phyloP scores from a whole-genome alignment of 2,888 invertebrate species.

The Agriopis marginaria region DNA sequence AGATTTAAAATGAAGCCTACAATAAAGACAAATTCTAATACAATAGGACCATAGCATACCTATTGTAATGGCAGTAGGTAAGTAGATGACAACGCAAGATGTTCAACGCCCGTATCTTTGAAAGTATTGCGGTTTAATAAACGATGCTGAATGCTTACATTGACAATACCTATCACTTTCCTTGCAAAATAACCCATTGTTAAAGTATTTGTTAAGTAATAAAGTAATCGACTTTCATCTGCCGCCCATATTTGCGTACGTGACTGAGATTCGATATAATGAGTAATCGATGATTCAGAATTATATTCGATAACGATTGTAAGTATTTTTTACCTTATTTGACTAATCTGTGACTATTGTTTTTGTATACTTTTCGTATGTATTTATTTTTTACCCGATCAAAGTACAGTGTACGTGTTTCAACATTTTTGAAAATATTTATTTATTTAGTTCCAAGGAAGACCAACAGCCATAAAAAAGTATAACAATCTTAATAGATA shows the following conservation, averaged over 20 bases:
- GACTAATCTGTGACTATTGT: conserved; percentile 29
- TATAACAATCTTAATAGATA: too few relatives aligned
- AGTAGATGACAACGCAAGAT: conserved; percentile 6
- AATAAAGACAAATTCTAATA: background rate
- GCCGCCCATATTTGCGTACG: conserved; percentile 37
- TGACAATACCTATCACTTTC: conserved; percentile 14
- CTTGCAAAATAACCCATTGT: conserved; percentile 17
- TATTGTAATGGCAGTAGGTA: background rate
- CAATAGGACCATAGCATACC: background rate
- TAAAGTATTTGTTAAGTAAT: conserved; percentile 8
- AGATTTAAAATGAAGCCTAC: too few relatives aligned
- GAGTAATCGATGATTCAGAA: conserved; percentile 41
- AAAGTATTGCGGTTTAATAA: conserved; percentile 12
- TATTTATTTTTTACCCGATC: too few relatives aligned
- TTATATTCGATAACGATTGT: conserved; percentile 24
- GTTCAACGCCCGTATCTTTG: conserved; percentile 2
- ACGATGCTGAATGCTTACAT: conserved; percentile 1
- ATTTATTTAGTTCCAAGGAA: too few relatives aligned
- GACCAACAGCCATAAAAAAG: too few relatives aligned
- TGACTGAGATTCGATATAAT: conserved; percentile 27
- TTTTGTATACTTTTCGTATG: conserved; percentile 10
- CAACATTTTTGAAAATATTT: too few relatives aligned
- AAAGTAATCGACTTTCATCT: conserved; percentile 11
- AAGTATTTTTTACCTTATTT: conserved; percentile 17
- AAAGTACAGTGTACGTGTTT: too few relatives aligned